Evolutionary conservation across 2,797 vertebrate genomes (phyloP).

Genomic region (Acanthurus lineatus): DNA sequence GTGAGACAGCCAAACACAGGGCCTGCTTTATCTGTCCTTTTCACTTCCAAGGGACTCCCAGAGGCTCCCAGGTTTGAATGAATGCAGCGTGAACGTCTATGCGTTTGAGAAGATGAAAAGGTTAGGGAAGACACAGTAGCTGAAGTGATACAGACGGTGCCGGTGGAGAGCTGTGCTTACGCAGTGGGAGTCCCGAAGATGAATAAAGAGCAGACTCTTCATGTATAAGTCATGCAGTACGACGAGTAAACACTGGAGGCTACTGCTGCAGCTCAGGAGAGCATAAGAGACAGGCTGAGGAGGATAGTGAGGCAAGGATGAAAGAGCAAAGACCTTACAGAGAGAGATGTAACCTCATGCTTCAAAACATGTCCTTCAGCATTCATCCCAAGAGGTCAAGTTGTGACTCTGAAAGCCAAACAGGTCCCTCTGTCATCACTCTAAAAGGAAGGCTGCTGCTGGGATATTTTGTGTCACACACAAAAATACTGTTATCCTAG

Average conservation of each 20-base stretch:
- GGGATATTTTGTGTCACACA: background rate
- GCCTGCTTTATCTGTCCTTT: conserved; percentile 49
- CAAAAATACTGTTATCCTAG: no score
- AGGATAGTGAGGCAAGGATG: conserved; percentile 49
- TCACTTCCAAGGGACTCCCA: conserved; percentile 51
- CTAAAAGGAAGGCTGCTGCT: background rate
- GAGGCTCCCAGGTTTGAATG: conserved; percentile 39
- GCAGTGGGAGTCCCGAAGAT: conserved; percentile 69
- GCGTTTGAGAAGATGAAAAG: conserved; percentile 60
- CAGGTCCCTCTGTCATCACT: conserved; percentile 35
- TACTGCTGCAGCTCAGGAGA: conserved; percentile 49
- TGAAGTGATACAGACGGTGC: conserved; percentile 60
- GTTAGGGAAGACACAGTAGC: conserved; percentile 62
- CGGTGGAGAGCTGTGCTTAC: conserved; percentile 40
- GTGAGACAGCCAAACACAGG: conserved; percentile 31
- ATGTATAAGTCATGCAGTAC: conserved; percentile 82
- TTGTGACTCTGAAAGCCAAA: conserved; percentile 57
- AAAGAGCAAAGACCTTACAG: conserved; percentile 63
- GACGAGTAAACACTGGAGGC: conserved; percentile 77
- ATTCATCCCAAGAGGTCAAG: conserved; percentile 62
- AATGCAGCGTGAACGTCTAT: conserved; percentile 48
- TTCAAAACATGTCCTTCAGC: conserved; percentile 72
- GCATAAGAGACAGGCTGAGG: conserved; percentile 43
- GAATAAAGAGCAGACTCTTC: conserved; percentile 77
- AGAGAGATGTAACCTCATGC: conserved; percentile 55